Conservation (phyloP, 92 coral and sea anemone species). For the Zoanthus sansibaricus region DNA sequence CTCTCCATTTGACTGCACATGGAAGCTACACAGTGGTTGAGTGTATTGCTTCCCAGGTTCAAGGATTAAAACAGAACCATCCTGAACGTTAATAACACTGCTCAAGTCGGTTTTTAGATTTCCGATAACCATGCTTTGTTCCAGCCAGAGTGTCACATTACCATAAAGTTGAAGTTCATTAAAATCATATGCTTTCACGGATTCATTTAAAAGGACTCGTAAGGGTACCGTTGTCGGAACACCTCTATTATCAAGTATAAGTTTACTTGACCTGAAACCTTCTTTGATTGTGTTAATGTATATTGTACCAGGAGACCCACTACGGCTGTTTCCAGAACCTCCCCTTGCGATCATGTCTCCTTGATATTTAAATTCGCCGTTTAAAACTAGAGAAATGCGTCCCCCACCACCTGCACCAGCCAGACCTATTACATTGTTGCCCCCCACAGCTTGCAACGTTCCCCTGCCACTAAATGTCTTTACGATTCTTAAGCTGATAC, state of each 20-base stretch:
- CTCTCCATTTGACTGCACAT: slow-evolving; percentile 68
- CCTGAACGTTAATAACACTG: slow-evolving; percentile 56
- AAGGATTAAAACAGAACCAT: slow-evolving; percentile 57
- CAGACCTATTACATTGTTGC: slow-evolving; percentile 10
- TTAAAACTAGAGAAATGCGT: slow-evolving; percentile 50
- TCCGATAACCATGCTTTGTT: slow-evolving; percentile 54
- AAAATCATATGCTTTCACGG: slow-evolving; percentile 47
- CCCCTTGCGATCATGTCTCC: slow-evolving; percentile 62
- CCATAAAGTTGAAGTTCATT: slow-evolving; percentile 56
- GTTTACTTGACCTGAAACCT: slow-evolving; percentile 53
- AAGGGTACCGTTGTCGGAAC: slow-evolving; percentile 34
- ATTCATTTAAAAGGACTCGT: slow-evolving; percentile 55
- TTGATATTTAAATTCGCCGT: slow-evolving; percentile 36
- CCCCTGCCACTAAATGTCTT: slow-evolving; percentile 62
- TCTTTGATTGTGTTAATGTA: slow-evolving; percentile 52
- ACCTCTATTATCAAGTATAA: slow-evolving; percentile 58
- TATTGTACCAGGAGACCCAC: slow-evolving; percentile 76
- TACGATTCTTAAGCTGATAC: slow-evolving; percentile 47
- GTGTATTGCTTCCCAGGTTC: slow-evolving; percentile 39
- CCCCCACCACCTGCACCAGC: slow-evolving; percentile 74
- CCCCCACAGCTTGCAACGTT: slow-evolving; percentile 53
- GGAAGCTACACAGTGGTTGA: slow-evolving; percentile 66
- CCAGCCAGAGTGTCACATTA: slow-evolving; percentile 45
- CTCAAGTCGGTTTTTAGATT: slow-evolving; percentile 54
- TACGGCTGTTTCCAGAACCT: slow-evolving; percentile 47